Percentiles rank a stretch among this genome's conserved stretches.
phyloP scores from a whole-genome alignment of 2,113 vertebrate species.

The Electrona antarctica region DNA sequence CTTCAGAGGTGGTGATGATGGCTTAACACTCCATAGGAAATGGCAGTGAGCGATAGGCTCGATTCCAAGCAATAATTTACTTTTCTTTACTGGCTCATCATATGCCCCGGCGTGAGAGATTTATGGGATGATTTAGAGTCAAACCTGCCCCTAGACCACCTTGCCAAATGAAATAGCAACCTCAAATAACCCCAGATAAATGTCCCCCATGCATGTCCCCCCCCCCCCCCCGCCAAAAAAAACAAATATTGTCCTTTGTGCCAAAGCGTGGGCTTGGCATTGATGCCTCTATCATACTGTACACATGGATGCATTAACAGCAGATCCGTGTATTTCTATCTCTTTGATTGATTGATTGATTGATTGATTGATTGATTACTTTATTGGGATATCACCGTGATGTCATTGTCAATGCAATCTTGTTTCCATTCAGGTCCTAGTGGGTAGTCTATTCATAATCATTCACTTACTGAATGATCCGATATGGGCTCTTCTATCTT shows the following conservation, averaged over 20 bases:
- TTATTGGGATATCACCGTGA: too few species aligned
- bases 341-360: too few species aligned
- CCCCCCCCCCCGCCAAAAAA: too few species aligned
- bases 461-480: too few species aligned
- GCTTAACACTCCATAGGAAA: conserved; percentile 25
- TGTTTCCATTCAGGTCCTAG: too few species aligned
- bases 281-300: too few species aligned
- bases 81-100: conserved; percentile 32
- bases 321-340: too few species aligned
- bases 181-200: conserved; percentile 32
- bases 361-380: too few species aligned
- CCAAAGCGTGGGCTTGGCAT: conserved; percentile 3
- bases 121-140: conserved; percentile 19
- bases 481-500: too few species aligned
- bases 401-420: too few species aligned
- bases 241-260: conserved; percentile 13
- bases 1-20: conserved; percentile 29
- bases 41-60: conserved; percentile 23
- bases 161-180: conserved; percentile 11
- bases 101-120: conserved; percentile 33
- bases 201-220: conserved; percentile 6
- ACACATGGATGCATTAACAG: too few species aligned
- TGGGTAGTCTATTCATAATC: too few species aligned
- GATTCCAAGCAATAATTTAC: conserved; percentile 31
- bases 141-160: conserved; percentile 34